These are phyloP conservation scores for Xyrauchen texanus DNA, from an alignment of 2,113 vertebrate genomes.

Conservation along the genomic window DNA sequence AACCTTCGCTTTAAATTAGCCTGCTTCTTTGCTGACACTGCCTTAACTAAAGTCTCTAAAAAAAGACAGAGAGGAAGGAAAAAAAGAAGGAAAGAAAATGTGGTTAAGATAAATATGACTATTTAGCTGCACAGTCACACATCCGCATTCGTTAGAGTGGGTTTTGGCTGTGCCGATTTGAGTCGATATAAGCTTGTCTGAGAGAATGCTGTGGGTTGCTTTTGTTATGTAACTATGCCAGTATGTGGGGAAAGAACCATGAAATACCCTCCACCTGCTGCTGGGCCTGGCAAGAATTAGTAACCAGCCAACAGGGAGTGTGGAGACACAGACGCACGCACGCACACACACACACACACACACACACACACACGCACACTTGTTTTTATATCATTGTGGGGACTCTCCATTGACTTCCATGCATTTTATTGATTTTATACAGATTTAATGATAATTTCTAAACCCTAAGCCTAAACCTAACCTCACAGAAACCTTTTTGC, in stretches of 20 bases:
- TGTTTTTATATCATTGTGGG: too few species aligned
- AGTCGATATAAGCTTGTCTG: slow-evolving; percentile 24
- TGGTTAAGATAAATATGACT: neutral
- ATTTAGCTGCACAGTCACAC: neutral
- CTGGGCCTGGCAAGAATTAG: slow-evolving; percentile 53
- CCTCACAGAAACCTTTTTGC: too few species aligned
- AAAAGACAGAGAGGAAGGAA: neutral
- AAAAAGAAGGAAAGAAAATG: neutral
- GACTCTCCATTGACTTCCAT: too few species aligned
- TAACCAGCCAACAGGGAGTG: slow-evolving; percentile 40
- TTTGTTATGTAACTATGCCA: slow-evolving; percentile 37
- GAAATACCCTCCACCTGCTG: slow-evolving; percentile 69
- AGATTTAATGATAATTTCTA: too few species aligned
- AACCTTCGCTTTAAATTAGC: slow-evolving; percentile 25
- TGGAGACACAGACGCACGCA: too few species aligned
- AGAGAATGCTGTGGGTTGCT: slow-evolving; percentile 36
- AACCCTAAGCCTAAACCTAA: too few species aligned
- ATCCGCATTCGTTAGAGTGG: slow-evolving; percentile 1
- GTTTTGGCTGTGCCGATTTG: slow-evolving; percentile 21
- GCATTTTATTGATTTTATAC: too few species aligned
- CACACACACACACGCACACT: too few species aligned
- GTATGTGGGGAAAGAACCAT: slow-evolving; percentile 42
- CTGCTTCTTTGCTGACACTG: slow-evolving; percentile 24
- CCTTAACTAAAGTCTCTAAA: neutral
- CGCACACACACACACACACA: too few species aligned